These are phyloP conservation scores for Antheraea assamensis DNA, from an alignment of 2,888 invertebrate species.

Conservation along the genomic window DNA sequence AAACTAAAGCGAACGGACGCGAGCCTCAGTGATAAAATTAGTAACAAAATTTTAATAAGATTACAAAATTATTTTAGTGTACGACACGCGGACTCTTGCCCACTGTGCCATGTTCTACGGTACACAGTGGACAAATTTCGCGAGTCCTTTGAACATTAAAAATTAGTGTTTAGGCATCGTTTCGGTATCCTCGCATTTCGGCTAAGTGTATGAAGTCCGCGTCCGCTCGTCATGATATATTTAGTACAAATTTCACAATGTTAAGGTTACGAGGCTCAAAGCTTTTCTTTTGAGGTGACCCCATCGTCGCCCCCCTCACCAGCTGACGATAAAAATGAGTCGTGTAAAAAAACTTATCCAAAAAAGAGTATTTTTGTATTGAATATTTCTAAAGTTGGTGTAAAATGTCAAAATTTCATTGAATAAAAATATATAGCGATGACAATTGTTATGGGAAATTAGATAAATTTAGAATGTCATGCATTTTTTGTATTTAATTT, in stretches of 20 bases:
- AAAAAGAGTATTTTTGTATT: constrained; percentile 84
- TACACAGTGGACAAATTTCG: constrained; percentile 28
- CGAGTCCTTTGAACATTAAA: constrained; percentile 48
- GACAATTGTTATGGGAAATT: constrained; percentile 75
- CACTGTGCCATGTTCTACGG: constrained; percentile 37
- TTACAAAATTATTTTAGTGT: constrained; percentile 76
- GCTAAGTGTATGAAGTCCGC: constrained; percentile 79
- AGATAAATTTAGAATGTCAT: constrained; percentile 81
- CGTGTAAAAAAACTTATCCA: constrained; percentile 81
- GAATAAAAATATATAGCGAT: constrained; percentile 68
- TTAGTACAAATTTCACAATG: constrained; percentile 83
- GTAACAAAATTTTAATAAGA: constrained; percentile 68
- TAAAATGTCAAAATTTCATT: constrained; percentile 83
- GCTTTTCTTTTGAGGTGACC: constrained; percentile 76
- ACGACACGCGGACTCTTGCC: constrained; percentile 45
- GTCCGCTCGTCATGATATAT: constrained; percentile 79
- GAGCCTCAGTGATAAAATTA: constrained; percentile 79
- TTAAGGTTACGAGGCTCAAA: constrained; percentile 83
- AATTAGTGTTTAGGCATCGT: constrained; percentile 79
- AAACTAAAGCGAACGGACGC: constrained; percentile 78
- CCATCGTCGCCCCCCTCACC: constrained; percentile 57
- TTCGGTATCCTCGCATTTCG: constrained; percentile 83
- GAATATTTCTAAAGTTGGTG: constrained; percentile 84
- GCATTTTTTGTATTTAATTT: constrained; percentile 83
- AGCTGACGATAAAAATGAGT: constrained; percentile 70